Conservation (phyloP, 2,888 invertebrate genomes). For the Nomada lathburiana region DNA sequence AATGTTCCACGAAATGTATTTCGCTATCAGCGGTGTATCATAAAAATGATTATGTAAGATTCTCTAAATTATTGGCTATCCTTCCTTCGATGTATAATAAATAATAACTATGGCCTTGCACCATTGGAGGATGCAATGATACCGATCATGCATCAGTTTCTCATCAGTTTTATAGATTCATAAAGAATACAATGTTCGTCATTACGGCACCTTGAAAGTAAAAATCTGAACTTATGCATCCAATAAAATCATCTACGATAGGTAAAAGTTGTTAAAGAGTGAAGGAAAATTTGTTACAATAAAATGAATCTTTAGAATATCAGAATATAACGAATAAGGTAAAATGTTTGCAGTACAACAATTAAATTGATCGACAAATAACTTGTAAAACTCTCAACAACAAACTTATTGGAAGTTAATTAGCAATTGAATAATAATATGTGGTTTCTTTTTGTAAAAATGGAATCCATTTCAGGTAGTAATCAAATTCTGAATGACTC, state of each 20-base stretch:
- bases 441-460: too few relatives aligned
- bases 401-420: background rate
- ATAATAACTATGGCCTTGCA: constrained; percentile 2
- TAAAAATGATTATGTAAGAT: constrained; percentile 7
- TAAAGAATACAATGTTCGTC: background rate
- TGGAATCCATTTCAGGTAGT: background rate
- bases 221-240: background rate
- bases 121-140: background rate
- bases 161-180: background rate
- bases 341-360: background rate
- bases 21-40: too few relatives aligned
- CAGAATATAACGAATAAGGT: too few relatives aligned
- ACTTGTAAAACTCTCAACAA: background rate
- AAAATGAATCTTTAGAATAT: too few relatives aligned
- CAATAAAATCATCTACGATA: background rate
- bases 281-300: too few relatives aligned
- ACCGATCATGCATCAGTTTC: background rate
- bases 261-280: too few relatives aligned
- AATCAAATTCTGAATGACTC: background rate
- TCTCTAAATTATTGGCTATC: constrained; percentile 1
- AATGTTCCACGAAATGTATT: background rate
- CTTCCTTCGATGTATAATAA: background rate
- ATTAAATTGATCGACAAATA: background rate
- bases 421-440: background rate
- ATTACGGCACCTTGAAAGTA: background rate